These are phyloP conservation scores for Ophion ventricosus DNA, from an alignment of 2,888 invertebrate species.

Conservation along the genomic window DNA sequence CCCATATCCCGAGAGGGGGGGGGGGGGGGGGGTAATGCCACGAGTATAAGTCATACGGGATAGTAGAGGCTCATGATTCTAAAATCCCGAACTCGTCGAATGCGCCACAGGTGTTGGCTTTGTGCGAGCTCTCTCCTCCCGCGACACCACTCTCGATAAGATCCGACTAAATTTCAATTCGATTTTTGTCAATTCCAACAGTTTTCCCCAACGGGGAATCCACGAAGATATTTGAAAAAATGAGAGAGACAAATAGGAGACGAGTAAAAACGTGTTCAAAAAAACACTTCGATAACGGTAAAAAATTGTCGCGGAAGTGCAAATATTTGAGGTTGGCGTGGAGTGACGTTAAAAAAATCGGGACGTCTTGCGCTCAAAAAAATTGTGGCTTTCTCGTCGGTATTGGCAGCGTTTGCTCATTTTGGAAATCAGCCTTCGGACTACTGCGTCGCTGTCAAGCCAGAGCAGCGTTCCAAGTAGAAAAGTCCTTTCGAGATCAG, in stretches of 20 bases:
- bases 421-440: constrained; percentile 12
- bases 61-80: constrained; percentile 40
- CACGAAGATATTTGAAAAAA: background rate
- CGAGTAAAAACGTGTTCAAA: too few species aligned
- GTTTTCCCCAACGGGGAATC: background rate
- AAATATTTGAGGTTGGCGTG: background rate
- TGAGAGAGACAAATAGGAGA: too few species aligned
- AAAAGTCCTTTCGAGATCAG: constrained; percentile 33
- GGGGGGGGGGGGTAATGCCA: background rate
- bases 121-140: constrained; percentile 16
- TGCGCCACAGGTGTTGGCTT: constrained; percentile 63
- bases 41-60: background rate
- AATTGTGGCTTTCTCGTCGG: background rate
- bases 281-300: too few species aligned
- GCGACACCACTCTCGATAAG: constrained; percentile 41
- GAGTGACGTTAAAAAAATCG: background rate
- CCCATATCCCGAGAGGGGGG: constrained; percentile 6
- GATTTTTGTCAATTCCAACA: constrained; percentile 22
- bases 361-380: background rate
- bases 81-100: constrained; percentile 55
- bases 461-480: constrained; percentile 17
- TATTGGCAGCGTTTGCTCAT: constrained; percentile 15
- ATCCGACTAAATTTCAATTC: constrained; percentile 53
- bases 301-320: background rate
- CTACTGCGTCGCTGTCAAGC: background rate